Evolutionary conservation across 2,113 vertebrate genomes (phyloP).

Genomic region (Psammodynastes pulverulentus): DNA sequence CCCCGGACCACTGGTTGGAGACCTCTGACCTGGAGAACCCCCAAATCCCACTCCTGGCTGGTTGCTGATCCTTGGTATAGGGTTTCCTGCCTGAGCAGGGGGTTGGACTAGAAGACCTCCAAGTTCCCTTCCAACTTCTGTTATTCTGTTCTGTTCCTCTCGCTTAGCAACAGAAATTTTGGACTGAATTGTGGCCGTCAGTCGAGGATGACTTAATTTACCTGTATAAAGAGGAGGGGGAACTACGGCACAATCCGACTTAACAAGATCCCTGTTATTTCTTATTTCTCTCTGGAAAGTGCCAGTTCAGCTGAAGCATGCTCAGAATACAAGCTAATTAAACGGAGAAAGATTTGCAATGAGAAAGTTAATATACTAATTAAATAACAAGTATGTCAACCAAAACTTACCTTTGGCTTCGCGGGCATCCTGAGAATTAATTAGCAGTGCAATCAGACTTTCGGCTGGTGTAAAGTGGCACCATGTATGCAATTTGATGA

Average conservation of each 20-base stretch:
- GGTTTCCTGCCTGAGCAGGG: not conserved
- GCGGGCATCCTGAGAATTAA: constrained; percentile 71
- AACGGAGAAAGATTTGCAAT: constrained; percentile 64
- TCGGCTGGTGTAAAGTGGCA: constrained; percentile 63
- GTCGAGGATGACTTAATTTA: too few species aligned
- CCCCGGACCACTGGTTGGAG: too few species aligned
- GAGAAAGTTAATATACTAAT: constrained; percentile 72
- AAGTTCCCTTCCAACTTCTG: not conserved
- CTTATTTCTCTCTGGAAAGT: constrained; percentile 38
- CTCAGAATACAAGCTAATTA: constrained; percentile 70
- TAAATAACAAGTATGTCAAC: constrained; percentile 67
- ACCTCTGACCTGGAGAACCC: too few species aligned
- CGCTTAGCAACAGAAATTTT: too few species aligned
- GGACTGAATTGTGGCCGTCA: too few species aligned
- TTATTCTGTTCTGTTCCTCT: not conserved
- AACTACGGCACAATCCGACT: not conserved
- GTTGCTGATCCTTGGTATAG: too few species aligned
- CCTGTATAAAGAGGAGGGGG: not conserved
- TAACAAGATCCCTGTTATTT: not conserved
- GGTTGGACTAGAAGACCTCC: not conserved
- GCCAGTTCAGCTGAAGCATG: constrained; percentile 66
- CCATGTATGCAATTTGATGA: constrained; percentile 65
- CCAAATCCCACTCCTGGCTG: too few species aligned
- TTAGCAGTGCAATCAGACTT: constrained; percentile 68
- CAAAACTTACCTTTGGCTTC: constrained; percentile 69